Percentiles rank a stretch among this genome's conserved stretches.
Evolutionary conservation across 2,113 vertebrate genomes (phyloP).

Genomic region (Platichthys flesus): DNA sequence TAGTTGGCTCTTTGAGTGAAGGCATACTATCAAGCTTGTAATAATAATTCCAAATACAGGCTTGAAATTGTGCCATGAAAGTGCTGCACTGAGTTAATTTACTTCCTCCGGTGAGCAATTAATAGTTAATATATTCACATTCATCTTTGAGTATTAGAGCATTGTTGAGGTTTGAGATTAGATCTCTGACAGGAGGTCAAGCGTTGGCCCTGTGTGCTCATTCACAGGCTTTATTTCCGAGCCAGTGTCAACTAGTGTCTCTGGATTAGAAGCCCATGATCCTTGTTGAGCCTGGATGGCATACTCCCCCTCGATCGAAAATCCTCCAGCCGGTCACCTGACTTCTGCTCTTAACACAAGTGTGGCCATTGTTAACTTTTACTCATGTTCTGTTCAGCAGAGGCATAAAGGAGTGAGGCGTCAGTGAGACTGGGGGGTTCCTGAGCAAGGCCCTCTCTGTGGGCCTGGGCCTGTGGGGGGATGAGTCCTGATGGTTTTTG

Average conservation of each 20-base stretch:
- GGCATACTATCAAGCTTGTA: too few relatives aligned
- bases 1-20: background rate
- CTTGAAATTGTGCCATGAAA: background rate
- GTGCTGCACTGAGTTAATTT: background rate
- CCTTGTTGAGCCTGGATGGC: conserved; percentile 60
- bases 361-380: conserved; percentile 13
- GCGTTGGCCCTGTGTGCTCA: conserved; percentile 21
- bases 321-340: conserved; percentile 49
- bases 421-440: conserved; percentile 13
- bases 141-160: conserved; percentile 15
- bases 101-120: background rate
- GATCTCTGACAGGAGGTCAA: background rate
- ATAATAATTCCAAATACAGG: background rate
- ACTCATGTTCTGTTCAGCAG: conserved; percentile 14
- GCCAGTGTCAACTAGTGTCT: conserved; percentile 59
- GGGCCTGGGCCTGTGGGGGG: background rate
- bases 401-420: conserved; percentile 6
- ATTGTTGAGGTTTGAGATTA: background rate
- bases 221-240: conserved; percentile 49
- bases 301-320: conserved; percentile 43
- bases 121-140: background rate
- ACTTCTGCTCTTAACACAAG: conserved; percentile 34
- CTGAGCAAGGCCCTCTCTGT: conserved; percentile 6
- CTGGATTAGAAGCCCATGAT: conserved; percentile 72
- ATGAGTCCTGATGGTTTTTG: conserved; percentile 9